phyloP scores from a whole-genome alignment of 2,888 invertebrate genomes.

The Leptopilina myrica region DNA sequence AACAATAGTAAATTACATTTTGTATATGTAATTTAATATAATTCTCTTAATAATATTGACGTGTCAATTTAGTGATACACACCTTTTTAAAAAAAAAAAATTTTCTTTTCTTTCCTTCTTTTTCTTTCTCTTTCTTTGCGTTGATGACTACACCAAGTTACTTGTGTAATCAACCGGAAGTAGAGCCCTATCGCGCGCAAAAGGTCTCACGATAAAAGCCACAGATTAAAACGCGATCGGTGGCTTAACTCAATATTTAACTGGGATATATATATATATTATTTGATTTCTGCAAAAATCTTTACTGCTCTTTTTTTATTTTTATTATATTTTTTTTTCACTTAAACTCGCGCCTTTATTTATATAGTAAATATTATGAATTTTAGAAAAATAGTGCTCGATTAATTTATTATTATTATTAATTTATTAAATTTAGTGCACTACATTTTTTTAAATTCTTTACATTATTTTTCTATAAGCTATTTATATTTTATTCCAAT shows the following conservation, averaged over 20 bases:
- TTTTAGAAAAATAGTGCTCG: not conserved
- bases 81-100: not conserved
- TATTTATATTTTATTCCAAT: no score
- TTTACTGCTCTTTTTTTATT: not conserved
- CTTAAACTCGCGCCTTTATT: no score
- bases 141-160: constrained; percentile 3
- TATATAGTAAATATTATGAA: not conserved
- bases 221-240: constrained; percentile 22
- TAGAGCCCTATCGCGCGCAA: constrained; percentile 30
- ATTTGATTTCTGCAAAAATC: constrained; percentile 35
- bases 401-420: no score
- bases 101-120: not conserved
- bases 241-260: constrained; percentile 41
- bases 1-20: no score
- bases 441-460: no score
- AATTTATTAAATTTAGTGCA: no score
- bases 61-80: no score
- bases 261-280: constrained; percentile 16
- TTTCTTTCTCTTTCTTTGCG: not conserved
- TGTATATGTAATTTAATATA: no score
- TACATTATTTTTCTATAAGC: no score
- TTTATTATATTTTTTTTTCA: not conserved
- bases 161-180: constrained; percentile 37
- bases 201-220: constrained; percentile 32
- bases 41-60: no score